Percentiles rank a stretch among this genome's conserved stretches.
Conservation (phyloP, 2,113 vertebrate species). For the Silurus glanis region DNA sequence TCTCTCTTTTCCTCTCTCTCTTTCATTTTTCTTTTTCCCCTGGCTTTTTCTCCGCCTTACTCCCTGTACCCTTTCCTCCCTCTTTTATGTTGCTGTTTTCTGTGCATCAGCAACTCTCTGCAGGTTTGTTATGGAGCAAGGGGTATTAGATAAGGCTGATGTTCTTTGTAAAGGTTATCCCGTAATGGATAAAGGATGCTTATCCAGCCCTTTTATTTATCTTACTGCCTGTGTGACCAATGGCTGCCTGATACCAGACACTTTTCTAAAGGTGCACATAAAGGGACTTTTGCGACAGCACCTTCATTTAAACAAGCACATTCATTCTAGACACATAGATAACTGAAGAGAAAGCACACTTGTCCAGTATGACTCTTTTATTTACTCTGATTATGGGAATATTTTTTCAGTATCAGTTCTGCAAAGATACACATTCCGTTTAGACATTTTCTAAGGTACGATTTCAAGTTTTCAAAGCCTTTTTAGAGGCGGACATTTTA, state of each 20-base stretch:
- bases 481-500: slow-evolving; percentile 9
- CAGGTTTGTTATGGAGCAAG: slow-evolving; percentile 45
- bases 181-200: slow-evolving; percentile 49
- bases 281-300: not conserved
- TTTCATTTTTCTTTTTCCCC: not conserved
- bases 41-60: not conserved
- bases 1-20: slow-evolving; percentile 31
- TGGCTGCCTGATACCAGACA: slow-evolving; percentile 21
- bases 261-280: slow-evolving; percentile 30
- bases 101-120: slow-evolving; percentile 55
- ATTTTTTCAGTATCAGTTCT: not conserved
- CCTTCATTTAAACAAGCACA: not conserved
- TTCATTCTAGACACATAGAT: slow-evolving; percentile 3
- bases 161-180: slow-evolving; percentile 55
- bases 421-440: not conserved
- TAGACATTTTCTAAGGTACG: not conserved
- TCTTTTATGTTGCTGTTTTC: slow-evolving; percentile 38
- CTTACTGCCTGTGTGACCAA: slow-evolving; percentile 37
- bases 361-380: not conserved
- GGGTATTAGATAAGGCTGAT: slow-evolving; percentile 49
- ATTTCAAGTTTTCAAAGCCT: not conserved
- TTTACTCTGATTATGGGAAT: not conserved
- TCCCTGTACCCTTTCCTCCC: slow-evolving; percentile 7
- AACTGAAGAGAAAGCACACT: not conserved
- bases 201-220: slow-evolving; percentile 47